Base-by-base conservation (phyloP, 2,888 invertebrate genomes). In the Brachylomia viminalis region DNA sequence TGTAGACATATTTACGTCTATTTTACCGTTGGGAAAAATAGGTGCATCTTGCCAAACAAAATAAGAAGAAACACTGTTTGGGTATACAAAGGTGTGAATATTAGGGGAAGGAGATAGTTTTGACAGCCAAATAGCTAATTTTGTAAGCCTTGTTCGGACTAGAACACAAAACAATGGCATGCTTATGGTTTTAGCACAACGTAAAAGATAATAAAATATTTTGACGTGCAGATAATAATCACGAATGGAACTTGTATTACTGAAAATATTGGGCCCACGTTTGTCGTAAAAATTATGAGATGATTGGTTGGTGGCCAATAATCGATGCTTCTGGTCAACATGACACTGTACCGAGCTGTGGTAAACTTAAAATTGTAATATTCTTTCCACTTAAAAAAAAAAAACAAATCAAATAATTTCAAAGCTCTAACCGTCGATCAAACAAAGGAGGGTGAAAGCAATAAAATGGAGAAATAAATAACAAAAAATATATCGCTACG, bases 391-490 rank as follows among this genome's bases (percentile, higher is more conserved):
- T 23, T 61, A 42, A 27, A 77, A 72, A 70, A 69, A 71, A 75
- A 74, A 71, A 72, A 49, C 59, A 82, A 83, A 83, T 82, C 72
- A 85, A 86, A 83, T 77, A 69, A 72, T 77, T 77, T 83, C 73
- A 82, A 74, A 77, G 79, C 84, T 88, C 77, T 79, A 89, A 88
- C 87, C 85, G 78, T 81, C 83, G 61, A 86, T 85, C 88, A 85
- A 88, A 91, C 89, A 91, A 85, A 85, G 88, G 90, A 90, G 92
- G 93, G 92, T 89, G 88, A 89, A 88, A 85, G 92, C 92, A 93
- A 94, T 94, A 95, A 95, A 95, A 93, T 92, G 86, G 83, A 89
- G 90, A 92, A 91, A 94, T 93, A 95, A 95, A 95, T 93, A 95
- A 95, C 92, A 85, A 84, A 92, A 92, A 94, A 94, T 93, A 92